These are phyloP conservation scores for Adelphocoris suturalis DNA, from an alignment of 2,888 invertebrate genomes.

Conservation along the genomic window DNA sequence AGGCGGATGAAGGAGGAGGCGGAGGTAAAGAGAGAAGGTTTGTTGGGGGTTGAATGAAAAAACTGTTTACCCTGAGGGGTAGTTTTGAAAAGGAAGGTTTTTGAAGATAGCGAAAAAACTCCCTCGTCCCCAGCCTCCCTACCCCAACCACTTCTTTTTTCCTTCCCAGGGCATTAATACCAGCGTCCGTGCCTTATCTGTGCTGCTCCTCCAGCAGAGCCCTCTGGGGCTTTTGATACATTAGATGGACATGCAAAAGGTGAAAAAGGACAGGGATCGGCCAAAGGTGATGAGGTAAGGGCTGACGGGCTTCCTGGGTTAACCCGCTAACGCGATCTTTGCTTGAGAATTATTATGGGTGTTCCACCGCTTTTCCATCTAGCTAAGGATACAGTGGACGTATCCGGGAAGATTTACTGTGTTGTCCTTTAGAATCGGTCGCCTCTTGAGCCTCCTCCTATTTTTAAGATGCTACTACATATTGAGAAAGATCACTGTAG, in stretches of 20 bases:
- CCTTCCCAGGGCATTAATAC: conserved; percentile 36
- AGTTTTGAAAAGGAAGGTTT: conserved; percentile 55
- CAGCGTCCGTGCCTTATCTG: conserved; percentile 47
- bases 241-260: conserved; percentile 54
- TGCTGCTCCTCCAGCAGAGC: not conserved
- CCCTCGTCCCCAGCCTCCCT: not conserved
- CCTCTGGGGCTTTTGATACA: conserved; percentile 30
- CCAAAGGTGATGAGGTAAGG: conserved; percentile 9
- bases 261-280: conserved; percentile 21
- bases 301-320: not conserved
- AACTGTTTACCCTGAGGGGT: conserved; percentile 65
- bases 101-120: conserved; percentile 44
- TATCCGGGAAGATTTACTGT: not conserved
- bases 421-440: not conserved
- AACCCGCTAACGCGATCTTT: not conserved
- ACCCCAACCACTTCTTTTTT: not conserved
- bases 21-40: conserved; percentile 35
- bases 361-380: not conserved
- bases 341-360: not conserved
- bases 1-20: not conserved
- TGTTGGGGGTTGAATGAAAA: conserved; percentile 57
- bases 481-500: too few species aligned
- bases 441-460: not conserved
- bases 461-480: too few species aligned
- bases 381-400: not conserved